phyloP scores from a whole-genome alignment of 2,888 invertebrate genomes.

The Pycnomerus fuliginosus region DNA sequence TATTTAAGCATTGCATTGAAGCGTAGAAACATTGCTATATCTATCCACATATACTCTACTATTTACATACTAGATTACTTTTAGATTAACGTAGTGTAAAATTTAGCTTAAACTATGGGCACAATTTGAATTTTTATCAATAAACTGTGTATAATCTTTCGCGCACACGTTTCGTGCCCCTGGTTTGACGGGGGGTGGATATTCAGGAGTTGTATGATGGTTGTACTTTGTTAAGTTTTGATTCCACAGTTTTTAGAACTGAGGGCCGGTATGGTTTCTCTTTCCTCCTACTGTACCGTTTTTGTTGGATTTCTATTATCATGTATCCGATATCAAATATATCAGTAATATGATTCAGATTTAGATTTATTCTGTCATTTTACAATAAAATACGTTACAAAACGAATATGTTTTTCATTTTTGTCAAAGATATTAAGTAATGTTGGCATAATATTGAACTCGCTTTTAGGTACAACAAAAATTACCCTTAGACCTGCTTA shows the following conservation, averaged over 20 bases:
- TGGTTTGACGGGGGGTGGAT: conserved; percentile 40
- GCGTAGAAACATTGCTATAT: conserved; percentile 46
- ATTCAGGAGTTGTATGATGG: no score
- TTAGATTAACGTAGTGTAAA: conserved; percentile 45
- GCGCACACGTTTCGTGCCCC: conserved; percentile 34
- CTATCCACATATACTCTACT: conserved; percentile 47
- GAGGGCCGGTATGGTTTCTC: conserved; percentile 52
- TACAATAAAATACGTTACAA: conserved; percentile 60
- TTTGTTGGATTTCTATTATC: no score
- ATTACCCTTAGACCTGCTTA: no score
- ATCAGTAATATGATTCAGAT: conserved; percentile 54
- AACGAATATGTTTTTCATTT: conserved; percentile 1
- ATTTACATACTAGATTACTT: conserved; percentile 48
- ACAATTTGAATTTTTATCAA: conserved; percentile 50
- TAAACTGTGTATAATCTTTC: conserved; percentile 39
- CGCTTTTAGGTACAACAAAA: no score
- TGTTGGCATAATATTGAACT: no score
- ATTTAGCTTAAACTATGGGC: conserved; percentile 56
- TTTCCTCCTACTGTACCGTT: no score
- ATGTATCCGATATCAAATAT: conserved; percentile 52
- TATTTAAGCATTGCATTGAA: conserved; percentile 47
- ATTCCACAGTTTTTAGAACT: no score
- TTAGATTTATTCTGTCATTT: conserved; percentile 73
- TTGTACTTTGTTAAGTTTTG: no score
- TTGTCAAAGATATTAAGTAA: no score